Evolutionary conservation across 2,888 invertebrate genomes (phyloP).

Genomic region (Dynastes grantii): DNA sequence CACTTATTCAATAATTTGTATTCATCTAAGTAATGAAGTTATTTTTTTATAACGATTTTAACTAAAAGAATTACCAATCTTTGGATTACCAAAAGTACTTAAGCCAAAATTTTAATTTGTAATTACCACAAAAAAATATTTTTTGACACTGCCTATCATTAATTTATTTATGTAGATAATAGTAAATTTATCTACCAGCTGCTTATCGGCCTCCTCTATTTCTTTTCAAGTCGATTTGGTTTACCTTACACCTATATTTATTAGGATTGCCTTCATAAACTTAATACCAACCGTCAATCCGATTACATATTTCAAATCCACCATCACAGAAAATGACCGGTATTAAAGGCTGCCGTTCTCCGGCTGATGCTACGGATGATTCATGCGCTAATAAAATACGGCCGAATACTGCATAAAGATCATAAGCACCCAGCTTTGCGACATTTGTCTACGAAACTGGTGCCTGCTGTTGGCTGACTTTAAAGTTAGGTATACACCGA

Average conservation of each 20-base stretch:
- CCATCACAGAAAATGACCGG: neutral
- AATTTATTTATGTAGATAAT: too few relatives aligned
- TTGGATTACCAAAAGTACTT: too few relatives aligned
- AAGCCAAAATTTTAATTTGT: too few relatives aligned
- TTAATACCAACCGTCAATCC: neutral
- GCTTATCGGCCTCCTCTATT: neutral
- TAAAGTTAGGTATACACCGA: neutral
- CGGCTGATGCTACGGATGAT: neutral
- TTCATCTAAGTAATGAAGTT: too few relatives aligned
- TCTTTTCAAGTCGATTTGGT: neutral
- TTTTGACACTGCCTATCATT: too few relatives aligned
- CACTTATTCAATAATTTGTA: too few relatives aligned
- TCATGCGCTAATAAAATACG: slow-evolving; percentile 17
- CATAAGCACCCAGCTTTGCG: neutral
- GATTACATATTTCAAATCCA: neutral
- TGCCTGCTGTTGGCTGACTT: neutral
- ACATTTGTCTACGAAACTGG: slow-evolving; percentile 9
- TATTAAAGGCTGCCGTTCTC: neutral
- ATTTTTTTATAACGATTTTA: too few relatives aligned
- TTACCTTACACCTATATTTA: neutral
- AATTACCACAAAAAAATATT: too few relatives aligned
- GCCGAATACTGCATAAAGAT: slow-evolving; percentile 16
- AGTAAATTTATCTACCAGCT: too few relatives aligned
- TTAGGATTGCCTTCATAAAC: slow-evolving; percentile 1
- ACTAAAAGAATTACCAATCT: too few relatives aligned